Base-by-base conservation (phyloP, 1,140 invertebrate species). In the Drosophila asahinai region DNA sequence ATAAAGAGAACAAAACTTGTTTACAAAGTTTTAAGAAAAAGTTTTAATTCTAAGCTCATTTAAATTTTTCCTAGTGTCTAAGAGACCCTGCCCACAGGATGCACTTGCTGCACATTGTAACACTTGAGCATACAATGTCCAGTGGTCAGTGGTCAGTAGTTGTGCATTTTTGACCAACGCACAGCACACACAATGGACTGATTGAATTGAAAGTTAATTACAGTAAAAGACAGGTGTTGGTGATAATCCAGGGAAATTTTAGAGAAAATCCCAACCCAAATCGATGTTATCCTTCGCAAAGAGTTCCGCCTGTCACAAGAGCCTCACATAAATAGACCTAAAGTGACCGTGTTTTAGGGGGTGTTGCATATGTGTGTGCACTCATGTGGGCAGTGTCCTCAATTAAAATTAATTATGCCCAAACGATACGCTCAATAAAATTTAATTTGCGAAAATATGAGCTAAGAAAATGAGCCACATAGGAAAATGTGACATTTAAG, bases 391-490 rank as follows among this genome's bases (percentile, higher is more conserved):
- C 19, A 65, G 61, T 77, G 87, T 87, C 87, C 87, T 91, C 87
- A 91, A 91, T 91, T 91, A 91, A 91, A 91, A 83, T 91, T 91
- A 91, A 91, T 91, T 91, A 91, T 90, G 78, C 89, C 89, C 89
- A 87, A 91, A 76, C 89, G 87, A 91, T 91, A 91, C 87, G 87
- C 87, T 81, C 83, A 91, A 91, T 91, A 91, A 91, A 91, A 91
- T 91, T 91, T 87, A 87, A 91, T 91, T 91, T 91, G 66, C 73
- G 76, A 91, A 86, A 86, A 83, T 91, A 86, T 86, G 84, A 89
- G 74, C 82, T 78, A 87, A 84, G 83, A 87, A 87, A 84, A 83
- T 79, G 68, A 78, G 77, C 81, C 65, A 76, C 70, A 80, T 71
- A 79, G 68, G 76, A 75, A 86, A 72, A 82, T 86, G 70, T 77